phyloP scores from a whole-genome alignment of 2,113 vertebrate genomes.

The Pagrus major region DNA sequence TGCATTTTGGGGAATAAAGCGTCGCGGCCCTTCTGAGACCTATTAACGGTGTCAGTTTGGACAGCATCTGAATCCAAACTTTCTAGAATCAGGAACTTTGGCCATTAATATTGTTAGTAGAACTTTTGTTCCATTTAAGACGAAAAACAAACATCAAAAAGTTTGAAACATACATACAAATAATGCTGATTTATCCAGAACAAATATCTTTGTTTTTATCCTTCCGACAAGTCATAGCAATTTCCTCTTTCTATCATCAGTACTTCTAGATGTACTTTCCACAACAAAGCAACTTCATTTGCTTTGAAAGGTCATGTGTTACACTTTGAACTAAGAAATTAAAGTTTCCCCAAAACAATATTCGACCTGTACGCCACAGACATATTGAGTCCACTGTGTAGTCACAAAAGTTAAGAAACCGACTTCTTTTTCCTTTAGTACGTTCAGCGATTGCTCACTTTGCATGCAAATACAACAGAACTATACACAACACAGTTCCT shows the following conservation, averaged over 20 bases:
- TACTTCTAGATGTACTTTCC: too few species aligned
- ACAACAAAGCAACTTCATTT: not conserved
- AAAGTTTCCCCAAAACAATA: not conserved
- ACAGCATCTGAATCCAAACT: slow-evolving; percentile 32
- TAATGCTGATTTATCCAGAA: not conserved
- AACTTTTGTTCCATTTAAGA: slow-evolving; percentile 19
- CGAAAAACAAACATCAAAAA: slow-evolving; percentile 16
- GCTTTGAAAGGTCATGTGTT: too few species aligned
- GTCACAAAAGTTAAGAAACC: not conserved
- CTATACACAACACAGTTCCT: not conserved
- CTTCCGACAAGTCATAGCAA: not conserved
- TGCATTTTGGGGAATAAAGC: slow-evolving; percentile 35
- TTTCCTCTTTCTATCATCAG: too few species aligned
- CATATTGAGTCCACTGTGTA: not conserved
- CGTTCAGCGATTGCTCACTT: not conserved
- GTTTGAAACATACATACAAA: not conserved
- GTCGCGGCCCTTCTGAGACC: slow-evolving; percentile 32
- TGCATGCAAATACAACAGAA: not conserved
- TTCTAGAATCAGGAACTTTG: slow-evolving; percentile 50
- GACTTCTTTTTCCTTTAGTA: not conserved
- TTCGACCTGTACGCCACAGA: not conserved
- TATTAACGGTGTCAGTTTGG: slow-evolving; percentile 52
- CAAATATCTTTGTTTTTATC: not conserved
- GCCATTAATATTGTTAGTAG: slow-evolving; percentile 34
- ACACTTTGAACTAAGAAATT: not conserved